These are phyloP conservation scores for Conops quadrifasciatus DNA, from an alignment of 2,888 invertebrate species.

Conservation along the genomic window DNA sequence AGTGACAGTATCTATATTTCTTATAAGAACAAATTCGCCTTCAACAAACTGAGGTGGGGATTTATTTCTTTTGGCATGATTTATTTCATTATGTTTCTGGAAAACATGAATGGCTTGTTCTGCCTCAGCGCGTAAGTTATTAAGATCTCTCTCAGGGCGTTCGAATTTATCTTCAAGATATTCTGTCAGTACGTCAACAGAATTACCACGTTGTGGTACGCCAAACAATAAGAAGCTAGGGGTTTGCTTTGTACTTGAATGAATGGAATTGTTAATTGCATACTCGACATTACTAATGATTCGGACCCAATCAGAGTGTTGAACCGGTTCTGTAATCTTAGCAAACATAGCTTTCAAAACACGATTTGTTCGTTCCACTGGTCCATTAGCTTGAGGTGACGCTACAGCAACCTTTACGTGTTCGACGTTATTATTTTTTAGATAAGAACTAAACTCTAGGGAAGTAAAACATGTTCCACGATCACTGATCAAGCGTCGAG, in stretches of 20 bases:
- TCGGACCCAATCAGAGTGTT: conserved; percentile 14
- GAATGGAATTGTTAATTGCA: not conserved
- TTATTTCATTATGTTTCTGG: too few species aligned
- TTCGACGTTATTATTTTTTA: conserved; percentile 10
- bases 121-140: too few species aligned
- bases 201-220: not conserved
- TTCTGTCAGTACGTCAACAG: not conserved
- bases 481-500: conserved; percentile 21
- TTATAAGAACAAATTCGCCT: too few species aligned
- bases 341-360: conserved; percentile 28
- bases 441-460: conserved; percentile 20
- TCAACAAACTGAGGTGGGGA: too few species aligned
- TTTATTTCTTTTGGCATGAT: too few species aligned
- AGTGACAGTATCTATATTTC: too few species aligned
- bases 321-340: conserved; percentile 20
- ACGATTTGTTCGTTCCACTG: conserved; percentile 26
- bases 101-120: too few species aligned
- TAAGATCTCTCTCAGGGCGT: too few species aligned
- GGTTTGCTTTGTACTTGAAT: not conserved
- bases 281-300: conserved; percentile 22
- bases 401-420: conserved; percentile 27
- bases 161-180: not conserved
- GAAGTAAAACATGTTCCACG: conserved; percentile 34
- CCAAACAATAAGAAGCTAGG: not conserved
- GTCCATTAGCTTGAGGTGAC: conserved; percentile 30